phyloP scores from a whole-genome alignment of 1,140 invertebrate species.

The Andricus grossulariae region DNA sequence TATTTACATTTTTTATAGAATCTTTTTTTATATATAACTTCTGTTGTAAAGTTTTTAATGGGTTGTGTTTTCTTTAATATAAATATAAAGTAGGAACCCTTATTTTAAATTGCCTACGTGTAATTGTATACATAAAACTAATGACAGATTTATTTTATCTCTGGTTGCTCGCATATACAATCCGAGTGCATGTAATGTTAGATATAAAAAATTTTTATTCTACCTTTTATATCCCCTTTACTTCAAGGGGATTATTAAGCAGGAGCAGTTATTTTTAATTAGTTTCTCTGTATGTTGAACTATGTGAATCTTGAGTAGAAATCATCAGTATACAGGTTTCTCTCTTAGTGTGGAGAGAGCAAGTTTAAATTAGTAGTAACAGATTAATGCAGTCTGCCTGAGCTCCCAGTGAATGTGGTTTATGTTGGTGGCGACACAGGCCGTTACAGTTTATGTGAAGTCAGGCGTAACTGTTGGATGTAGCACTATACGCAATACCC shows the following conservation, averaged over 20 bases:
- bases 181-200: no score
- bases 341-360: conserved; percentile 17
- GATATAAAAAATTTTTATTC: background rate
- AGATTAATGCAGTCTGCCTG: conserved; percentile 18
- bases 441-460: conserved; percentile 12
- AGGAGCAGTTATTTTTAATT: conserved; percentile 6
- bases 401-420: conserved; percentile 16
- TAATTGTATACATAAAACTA: no score
- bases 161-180: no score
- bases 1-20: no score
- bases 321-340: conserved; percentile 10
- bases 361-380: conserved; percentile 21
- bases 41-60: no score
- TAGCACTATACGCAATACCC: conserved; percentile 13
- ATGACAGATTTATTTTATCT: no score
- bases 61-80: no score
- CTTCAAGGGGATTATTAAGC: background rate
- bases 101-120: no score
- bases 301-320: conserved; percentile 18
- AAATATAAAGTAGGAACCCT: no score
- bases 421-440: conserved; percentile 27
- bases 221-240: background rate
- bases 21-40: no score
- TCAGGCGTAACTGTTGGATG: conserved; percentile 15
- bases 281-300: background rate